phyloP scores from a whole-genome alignment of 1,140 invertebrate species.

The Drosophila persimilis region DNA sequence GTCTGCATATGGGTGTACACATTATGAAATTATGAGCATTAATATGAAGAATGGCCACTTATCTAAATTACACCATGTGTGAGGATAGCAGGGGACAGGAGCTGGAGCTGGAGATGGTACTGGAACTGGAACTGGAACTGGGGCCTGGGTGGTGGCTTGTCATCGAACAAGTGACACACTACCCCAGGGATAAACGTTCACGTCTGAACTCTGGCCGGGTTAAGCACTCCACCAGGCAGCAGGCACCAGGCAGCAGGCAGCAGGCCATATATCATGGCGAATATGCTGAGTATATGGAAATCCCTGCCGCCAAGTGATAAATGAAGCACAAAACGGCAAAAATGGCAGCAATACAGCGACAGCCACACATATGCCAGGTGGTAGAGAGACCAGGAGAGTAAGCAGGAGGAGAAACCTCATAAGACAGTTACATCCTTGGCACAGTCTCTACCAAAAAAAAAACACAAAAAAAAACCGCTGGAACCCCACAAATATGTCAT shows the following conservation, averaged over 20 bases:
- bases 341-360: constrained; percentile 54
- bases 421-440: constrained; percentile 53
- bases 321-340: constrained; percentile 72
- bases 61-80: constrained; percentile 82
- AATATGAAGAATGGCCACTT: constrained; percentile 83
- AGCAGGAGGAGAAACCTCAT: constrained; percentile 14
- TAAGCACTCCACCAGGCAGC: constrained; percentile 38
- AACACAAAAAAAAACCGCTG: constrained; percentile 12
- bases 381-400: neutral
- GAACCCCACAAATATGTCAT: constrained; percentile 71
- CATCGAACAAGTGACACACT: constrained; percentile 68
- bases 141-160: constrained; percentile 29
- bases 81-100: constrained; percentile 11
- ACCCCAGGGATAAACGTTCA: constrained; percentile 30
- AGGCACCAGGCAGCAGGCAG: too few relatives aligned
- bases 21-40: constrained; percentile 83
- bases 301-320: constrained; percentile 63
- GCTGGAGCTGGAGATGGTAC: neutral
- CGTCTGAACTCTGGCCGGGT: constrained; percentile 59
- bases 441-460: constrained; percentile 32
- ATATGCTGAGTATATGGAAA: constrained; percentile 81
- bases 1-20: constrained; percentile 71
- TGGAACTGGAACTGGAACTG: constrained; percentile 5
- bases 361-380: constrained; percentile 46
- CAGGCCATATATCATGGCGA: constrained; percentile 66